Percentiles rank a stretch among this genome's conserved stretches.
Evolutionary conservation across 2,888 invertebrate genomes (phyloP).

Genomic region (Macrosiphum euphorbiae): DNA sequence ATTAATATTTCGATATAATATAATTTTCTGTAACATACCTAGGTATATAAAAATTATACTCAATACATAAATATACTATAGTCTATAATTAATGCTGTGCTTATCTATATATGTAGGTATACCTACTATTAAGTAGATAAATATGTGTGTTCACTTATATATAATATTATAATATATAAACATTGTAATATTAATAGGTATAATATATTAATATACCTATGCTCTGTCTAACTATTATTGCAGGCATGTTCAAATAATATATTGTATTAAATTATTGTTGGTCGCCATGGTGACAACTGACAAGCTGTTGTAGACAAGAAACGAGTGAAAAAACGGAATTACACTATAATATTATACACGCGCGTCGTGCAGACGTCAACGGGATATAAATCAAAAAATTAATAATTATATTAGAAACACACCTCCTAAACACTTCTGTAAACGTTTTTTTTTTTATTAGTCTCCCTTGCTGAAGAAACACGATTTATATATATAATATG

Average conservation of each 20-base stretch:
- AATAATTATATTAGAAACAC: slow-evolving; percentile 46
- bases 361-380: neutral
- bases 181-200: no score
- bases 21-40: no score
- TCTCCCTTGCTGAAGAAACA: neutral
- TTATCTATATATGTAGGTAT: neutral
- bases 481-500: neutral
- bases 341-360: neutral
- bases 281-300: neutral
- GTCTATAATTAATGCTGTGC: neutral
- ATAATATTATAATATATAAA: neutral
- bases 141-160: neutral
- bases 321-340: neutral
- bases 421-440: slow-evolving; percentile 43
- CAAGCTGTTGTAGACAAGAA: neutral
- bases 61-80: no score
- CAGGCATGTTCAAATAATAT: neutral
- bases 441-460: slow-evolving; percentile 49
- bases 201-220: neutral
- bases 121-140: neutral
- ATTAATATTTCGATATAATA: no score
- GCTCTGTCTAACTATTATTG: neutral
- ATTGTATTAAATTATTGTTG: neutral
- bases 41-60: no score
- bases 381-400: neutral